Percentiles rank a stretch among this genome's conserved stretches.
These are phyloP conservation scores for Drosophila fulvimacula DNA, from an alignment of 2,888 invertebrate species.

Conservation along the genomic window DNA sequence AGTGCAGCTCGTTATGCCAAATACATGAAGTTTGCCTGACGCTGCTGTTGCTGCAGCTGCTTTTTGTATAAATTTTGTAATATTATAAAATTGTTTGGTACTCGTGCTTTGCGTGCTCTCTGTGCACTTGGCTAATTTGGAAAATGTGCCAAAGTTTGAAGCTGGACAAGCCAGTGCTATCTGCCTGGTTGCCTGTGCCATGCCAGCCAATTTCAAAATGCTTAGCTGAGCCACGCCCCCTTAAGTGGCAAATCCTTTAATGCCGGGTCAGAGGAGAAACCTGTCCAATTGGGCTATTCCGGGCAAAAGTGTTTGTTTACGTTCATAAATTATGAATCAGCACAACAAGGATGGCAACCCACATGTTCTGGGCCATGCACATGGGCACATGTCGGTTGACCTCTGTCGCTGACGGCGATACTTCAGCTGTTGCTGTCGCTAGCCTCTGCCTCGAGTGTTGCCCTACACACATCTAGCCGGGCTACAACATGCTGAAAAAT, in stretches of 20 bases:
- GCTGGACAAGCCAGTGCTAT: constrained; percentile 10
- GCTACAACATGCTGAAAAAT: constrained; percentile 19
- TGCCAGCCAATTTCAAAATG: constrained; percentile 28
- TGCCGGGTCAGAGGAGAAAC: constrained; percentile 27
- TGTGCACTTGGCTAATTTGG: constrained; percentile 62
- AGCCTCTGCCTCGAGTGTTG: constrained; percentile 43
- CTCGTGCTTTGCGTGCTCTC: constrained; percentile 20
- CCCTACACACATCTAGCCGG: constrained; percentile 28
- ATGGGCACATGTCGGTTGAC: constrained; percentile 58
- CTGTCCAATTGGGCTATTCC: constrained; percentile 20
- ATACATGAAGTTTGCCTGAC: constrained; percentile 60
- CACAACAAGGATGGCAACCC: constrained; percentile 27
- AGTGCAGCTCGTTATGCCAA: constrained; percentile 69
- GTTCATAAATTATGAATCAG: constrained; percentile 79
- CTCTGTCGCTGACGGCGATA: constrained; percentile 38
- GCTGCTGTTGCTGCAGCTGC: constrained; percentile 21
- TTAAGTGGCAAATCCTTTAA: constrained; percentile 58
- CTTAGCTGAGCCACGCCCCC: constrained; percentile 28
- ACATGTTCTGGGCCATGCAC: constrained; percentile 48
- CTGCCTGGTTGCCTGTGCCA: constrained; percentile 8
- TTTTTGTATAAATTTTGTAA: constrained; percentile 54
- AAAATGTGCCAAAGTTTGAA: constrained; percentile 52
- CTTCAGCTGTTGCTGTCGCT: constrained; percentile 46
- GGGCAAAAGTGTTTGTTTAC: constrained; percentile 75
- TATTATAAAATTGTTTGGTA: constrained; percentile 31